Evolutionary conservation across 2,797 vertebrate genomes (phyloP).

Genomic region (Adelosebastes latens): DNA sequence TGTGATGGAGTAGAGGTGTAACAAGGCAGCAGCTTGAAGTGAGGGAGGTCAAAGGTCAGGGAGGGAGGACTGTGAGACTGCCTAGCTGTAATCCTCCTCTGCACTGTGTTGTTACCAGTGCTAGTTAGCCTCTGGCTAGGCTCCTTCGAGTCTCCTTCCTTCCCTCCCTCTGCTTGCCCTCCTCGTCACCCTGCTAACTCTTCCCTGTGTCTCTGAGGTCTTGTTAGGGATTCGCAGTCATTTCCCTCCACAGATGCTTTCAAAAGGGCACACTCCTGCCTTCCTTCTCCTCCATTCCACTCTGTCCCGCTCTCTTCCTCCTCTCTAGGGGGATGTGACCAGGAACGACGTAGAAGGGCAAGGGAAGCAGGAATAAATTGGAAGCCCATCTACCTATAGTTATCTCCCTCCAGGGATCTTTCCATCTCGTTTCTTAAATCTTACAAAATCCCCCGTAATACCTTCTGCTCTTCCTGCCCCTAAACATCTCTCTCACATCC

Average conservation of each 20-base stretch:
- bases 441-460: slow-evolving; percentile 21
- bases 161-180: not conserved
- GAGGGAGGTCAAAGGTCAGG: slow-evolving; percentile 42
- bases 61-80: slow-evolving; percentile 7
- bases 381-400: not conserved
- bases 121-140: slow-evolving; percentile 20
- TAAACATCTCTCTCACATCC: not conserved
- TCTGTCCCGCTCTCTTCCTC: not conserved
- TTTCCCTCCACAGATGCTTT: slow-evolving; percentile 24
- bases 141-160: not conserved
- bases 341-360: not conserved
- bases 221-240: slow-evolving; percentile 53
- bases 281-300: not conserved
- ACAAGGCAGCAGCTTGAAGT: slow-evolving; percentile 4
- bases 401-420: not conserved
- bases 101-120: not conserved
- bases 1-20: not conserved
- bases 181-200: slow-evolving; percentile 15
- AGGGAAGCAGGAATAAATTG: not conserved
- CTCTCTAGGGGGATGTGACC: not conserved
- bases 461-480: not conserved
- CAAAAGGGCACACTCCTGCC: not conserved
- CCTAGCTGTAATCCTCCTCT: slow-evolving; percentile 51
- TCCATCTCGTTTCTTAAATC: slow-evolving; percentile 25
- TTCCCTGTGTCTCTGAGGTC: slow-evolving; percentile 51